Percentiles rank a stretch among this genome's conserved stretches.
phyloP scores from a whole-genome alignment of 2,113 vertebrate genomes.

The Lophochroa leadbeateri region DNA sequence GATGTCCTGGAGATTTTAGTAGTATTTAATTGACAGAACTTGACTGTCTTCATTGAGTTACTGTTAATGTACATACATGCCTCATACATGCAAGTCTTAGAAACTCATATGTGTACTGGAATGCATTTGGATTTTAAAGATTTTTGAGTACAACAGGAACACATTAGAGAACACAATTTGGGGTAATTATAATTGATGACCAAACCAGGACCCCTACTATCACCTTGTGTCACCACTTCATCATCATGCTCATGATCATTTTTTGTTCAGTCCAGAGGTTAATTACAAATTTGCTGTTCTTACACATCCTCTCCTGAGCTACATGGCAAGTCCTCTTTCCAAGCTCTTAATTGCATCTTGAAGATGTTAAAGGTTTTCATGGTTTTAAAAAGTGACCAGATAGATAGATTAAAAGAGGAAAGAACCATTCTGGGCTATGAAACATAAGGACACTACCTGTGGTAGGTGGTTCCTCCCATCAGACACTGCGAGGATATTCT shows the following conservation, averaged over 20 bases:
- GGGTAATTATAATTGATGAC: neutral
- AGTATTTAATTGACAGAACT: neutral
- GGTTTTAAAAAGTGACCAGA: neutral
- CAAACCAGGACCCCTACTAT: neutral
- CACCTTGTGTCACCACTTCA: neutral
- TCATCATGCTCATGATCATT: rapidly evolving
- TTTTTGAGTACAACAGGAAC: neutral
- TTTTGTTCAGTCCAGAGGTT: neutral
- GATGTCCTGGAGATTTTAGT: neutral
- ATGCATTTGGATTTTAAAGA: neutral
- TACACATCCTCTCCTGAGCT: neutral
- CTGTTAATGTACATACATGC: neutral
- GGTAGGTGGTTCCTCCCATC: rapidly evolving
- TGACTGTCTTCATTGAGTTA: neutral
- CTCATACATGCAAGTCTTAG: neutral
- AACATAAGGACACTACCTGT: neutral
- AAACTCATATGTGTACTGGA: neutral
- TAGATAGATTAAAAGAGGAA: neutral
- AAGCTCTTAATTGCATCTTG: neutral
- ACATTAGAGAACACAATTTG: neutral
- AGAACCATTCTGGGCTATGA: neutral
- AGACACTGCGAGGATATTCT: neutral
- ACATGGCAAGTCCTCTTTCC: neutral
- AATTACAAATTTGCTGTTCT: neutral
- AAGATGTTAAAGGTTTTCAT: neutral